Base-by-base conservation (phyloP, 1,140 invertebrate species). In the Hestina assimilis region DNA sequence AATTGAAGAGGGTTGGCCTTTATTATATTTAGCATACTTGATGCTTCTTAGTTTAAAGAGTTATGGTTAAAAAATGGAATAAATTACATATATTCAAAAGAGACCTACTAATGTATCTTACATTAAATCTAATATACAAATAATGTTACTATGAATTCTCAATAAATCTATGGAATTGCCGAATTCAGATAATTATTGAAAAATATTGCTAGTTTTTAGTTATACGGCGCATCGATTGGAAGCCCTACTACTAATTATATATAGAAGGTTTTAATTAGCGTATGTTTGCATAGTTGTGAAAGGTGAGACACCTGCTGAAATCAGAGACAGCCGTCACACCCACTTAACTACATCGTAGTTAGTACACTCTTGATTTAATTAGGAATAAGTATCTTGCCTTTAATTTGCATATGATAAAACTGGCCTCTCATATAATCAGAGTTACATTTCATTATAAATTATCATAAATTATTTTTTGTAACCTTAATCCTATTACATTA, bases 261-360 rank as follows among this genome's bases (percentile, higher is more conserved):
- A 38, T n/a, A 17, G 4, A 17, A 38, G 14, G 33, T 26, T 23
- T 5, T 28, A 45, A 15, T 17, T 28, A 45, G 4, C 43, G 20
- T 12, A 19, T 29, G n/a, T 17, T 3, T 29, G 7, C 6, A 3
- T 20, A 40, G 33, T 52, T 41, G 41, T 23, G 48, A 52, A 52
- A 52, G 33, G 35, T 42, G 48, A 48, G 46, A 20, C 35, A 41
- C 48, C 33, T 15, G 35, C 38, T 52, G 48, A 52, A 52, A 52
- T 40, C 15, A 7, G 48, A 52, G 35, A 52, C 48, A 42, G 33
- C 28, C 23, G 48, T 52, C 38, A 41, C 48, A 15, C 38, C 35
- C 33, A 48, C 29, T 33, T 48, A 33, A 26, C 12, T 14, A 8
- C 19, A 24, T n/a, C n/a, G n/a, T 48, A 28, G 28, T 48, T 3